These are phyloP conservation scores for Plectropomus leopardus DNA, from an alignment of 2,113 vertebrate species.

Conservation along the genomic window DNA sequence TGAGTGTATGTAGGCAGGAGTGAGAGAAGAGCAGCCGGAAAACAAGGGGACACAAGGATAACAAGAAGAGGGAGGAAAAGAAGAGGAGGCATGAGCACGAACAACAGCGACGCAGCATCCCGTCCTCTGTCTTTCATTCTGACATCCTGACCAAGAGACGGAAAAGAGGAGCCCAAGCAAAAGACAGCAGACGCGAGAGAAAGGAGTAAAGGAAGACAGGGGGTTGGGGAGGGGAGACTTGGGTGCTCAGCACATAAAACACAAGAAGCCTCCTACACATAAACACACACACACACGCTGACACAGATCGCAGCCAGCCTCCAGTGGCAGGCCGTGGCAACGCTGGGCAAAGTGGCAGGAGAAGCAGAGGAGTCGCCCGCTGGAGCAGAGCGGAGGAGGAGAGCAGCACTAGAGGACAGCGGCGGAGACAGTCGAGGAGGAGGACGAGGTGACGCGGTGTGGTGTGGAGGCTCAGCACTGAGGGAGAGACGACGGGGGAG, in stretches of 20 bases:
- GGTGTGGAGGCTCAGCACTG: slow-evolving; percentile 68
- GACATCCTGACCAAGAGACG: slow-evolving; percentile 59
- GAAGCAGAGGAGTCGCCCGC: slow-evolving; percentile 60
- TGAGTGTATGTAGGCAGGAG: slow-evolving; percentile 22
- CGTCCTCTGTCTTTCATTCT: slow-evolving; percentile 44
- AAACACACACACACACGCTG: slow-evolving; percentile 37
- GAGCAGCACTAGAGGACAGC: slow-evolving; percentile 25
- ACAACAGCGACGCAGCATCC: slow-evolving; percentile 53
- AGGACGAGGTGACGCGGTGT: slow-evolving; percentile 60
- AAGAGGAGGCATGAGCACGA: slow-evolving; percentile 40
- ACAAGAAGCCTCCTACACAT: slow-evolving; percentile 41
- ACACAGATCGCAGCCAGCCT: slow-evolving; percentile 45
- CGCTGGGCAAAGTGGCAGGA: slow-evolving; percentile 78
- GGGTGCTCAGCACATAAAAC: slow-evolving; percentile 40
- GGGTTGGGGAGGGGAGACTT: not conserved
- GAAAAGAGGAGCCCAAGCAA: slow-evolving; percentile 23
- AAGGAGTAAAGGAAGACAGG: slow-evolving; percentile 26
- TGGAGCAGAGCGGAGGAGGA: slow-evolving; percentile 56
- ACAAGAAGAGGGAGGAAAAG: slow-evolving; percentile 21
- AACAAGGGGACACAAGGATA: slow-evolving; percentile 21
- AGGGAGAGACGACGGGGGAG: slow-evolving; percentile 64
- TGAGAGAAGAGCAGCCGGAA: slow-evolving; percentile 24
- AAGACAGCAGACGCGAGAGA: too few relatives aligned
- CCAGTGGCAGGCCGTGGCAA: slow-evolving; percentile 69
- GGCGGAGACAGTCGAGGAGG: slow-evolving; percentile 31